These are phyloP conservation scores for Morpho helenor DNA, from an alignment of 2,888 invertebrate species.

Conservation along the genomic window DNA sequence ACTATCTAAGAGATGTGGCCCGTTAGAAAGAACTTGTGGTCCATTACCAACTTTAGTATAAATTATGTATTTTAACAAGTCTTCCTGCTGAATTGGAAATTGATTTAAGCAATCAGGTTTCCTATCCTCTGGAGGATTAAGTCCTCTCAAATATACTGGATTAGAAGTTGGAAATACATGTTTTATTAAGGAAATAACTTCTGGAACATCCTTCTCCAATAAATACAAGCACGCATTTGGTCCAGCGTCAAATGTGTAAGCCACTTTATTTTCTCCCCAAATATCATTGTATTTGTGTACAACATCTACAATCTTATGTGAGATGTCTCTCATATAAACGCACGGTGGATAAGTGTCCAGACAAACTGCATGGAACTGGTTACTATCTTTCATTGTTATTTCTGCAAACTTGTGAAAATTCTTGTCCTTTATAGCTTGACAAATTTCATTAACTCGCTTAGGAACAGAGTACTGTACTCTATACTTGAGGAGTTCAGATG, in stretches of 20 bases:
- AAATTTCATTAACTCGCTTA: constrained; percentile 77
- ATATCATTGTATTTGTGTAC: constrained; percentile 90
- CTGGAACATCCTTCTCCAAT: constrained; percentile 85
- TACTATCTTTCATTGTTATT: constrained; percentile 97
- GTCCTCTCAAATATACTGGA: constrained; percentile 53
- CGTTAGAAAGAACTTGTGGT: constrained; percentile 76
- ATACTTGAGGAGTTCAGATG: constrained; percentile 89
- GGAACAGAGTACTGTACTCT: constrained; percentile 88
- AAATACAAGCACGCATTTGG: constrained; percentile 96
- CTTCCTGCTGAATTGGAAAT: constrained; percentile 57
- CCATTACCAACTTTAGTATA: constrained; percentile 91
- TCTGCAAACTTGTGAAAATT: constrained; percentile 94
- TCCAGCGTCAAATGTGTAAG: constrained; percentile 99
- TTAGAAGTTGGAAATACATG: constrained; percentile 84
- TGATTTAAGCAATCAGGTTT: constrained; percentile 40
- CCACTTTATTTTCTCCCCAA: constrained; percentile 83
- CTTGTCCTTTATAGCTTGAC: constrained; percentile 78
- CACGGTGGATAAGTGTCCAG: constrained; percentile 97
- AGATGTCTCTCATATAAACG: constrained; percentile 94
- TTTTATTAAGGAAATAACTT: constrained; percentile 83
- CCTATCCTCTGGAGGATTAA: constrained; percentile 32
- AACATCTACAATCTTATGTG: constrained; percentile 87
- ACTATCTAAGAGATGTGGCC: constrained; percentile 51
- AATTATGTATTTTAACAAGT: constrained; percentile 89
- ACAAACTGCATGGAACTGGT: constrained; percentile 97